These are phyloP conservation scores for Rhinoraja longicauda DNA, from an alignment of 2,797 vertebrate genomes.

Conservation along the genomic window DNA sequence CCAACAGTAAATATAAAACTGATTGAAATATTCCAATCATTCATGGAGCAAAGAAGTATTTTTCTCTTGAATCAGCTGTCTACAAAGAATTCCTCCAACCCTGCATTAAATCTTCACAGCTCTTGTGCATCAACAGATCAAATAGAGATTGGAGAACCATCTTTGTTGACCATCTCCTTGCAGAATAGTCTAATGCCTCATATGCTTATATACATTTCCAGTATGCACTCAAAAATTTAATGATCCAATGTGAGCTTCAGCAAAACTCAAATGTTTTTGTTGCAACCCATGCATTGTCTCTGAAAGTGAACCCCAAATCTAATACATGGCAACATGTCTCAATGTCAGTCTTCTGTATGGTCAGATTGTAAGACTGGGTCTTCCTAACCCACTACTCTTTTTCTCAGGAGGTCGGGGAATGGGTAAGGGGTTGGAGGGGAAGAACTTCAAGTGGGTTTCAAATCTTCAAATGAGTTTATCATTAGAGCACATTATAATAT, in stretches of 20 bases:
- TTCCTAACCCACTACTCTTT: background rate
- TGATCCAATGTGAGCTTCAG: background rate
- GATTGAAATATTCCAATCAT: background rate
- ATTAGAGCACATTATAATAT: too few relatives aligned
- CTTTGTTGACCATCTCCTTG: background rate
- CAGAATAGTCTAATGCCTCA: background rate
- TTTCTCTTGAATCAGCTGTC: background rate
- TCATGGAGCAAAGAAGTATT: background rate
- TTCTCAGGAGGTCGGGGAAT: too few relatives aligned
- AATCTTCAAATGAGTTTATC: too few relatives aligned
- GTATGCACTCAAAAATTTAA: background rate
- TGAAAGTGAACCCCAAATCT: background rate
- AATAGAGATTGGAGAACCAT: background rate
- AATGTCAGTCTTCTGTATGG: background rate
- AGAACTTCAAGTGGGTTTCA: too few relatives aligned
- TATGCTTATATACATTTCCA: background rate
- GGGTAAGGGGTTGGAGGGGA: too few relatives aligned
- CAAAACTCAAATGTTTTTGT: background rate
- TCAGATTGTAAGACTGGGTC: background rate
- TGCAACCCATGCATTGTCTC: background rate
- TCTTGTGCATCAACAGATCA: background rate
- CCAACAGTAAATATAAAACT: too few relatives aligned
- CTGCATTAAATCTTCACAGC: background rate
- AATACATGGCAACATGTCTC: background rate
- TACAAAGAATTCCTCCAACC: background rate